A percentile compares a stretch with the other conserved stretches of the same genome.
phyloP scores from a whole-genome alignment of 2,113 vertebrate species.

The Heliornis fulica region DNA sequence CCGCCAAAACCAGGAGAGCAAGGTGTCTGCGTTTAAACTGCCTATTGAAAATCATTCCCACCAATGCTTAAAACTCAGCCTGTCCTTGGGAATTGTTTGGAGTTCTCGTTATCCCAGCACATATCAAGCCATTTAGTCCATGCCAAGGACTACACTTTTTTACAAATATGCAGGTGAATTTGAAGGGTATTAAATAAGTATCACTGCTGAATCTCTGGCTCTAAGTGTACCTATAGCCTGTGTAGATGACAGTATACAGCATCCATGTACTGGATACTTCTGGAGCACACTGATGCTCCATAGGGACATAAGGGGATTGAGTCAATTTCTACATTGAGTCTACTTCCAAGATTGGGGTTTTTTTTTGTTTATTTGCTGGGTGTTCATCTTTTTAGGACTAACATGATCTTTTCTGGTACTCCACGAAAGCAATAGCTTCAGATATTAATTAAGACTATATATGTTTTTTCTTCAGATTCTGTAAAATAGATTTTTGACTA shows the following conservation, averaged over 20 bases:
- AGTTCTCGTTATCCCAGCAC: not conserved
- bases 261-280: not conserved
- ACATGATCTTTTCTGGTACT: not conserved
- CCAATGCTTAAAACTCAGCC: not conserved
- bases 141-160: not conserved
- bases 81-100: not conserved
- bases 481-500: not conserved
- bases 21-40: not conserved
- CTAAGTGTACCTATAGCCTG: not conserved
- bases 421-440: not conserved
- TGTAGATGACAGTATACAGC: not conserved
- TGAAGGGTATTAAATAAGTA: not conserved
- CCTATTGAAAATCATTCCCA: not conserved
- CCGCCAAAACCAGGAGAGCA: not conserved
- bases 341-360: not conserved
- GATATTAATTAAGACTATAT: not conserved
- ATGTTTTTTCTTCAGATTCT: not conserved
- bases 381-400: not conserved
- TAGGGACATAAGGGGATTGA: not conserved
- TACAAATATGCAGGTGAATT: not conserved
- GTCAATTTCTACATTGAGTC: not conserved
- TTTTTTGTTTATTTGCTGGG: not conserved
- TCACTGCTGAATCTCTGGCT: not conserved
- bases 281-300: not conserved
- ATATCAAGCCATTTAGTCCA: not conserved